phyloP scores from a whole-genome alignment of 2,888 invertebrate species.

The Sinodicranocentrus sp. region DNA sequence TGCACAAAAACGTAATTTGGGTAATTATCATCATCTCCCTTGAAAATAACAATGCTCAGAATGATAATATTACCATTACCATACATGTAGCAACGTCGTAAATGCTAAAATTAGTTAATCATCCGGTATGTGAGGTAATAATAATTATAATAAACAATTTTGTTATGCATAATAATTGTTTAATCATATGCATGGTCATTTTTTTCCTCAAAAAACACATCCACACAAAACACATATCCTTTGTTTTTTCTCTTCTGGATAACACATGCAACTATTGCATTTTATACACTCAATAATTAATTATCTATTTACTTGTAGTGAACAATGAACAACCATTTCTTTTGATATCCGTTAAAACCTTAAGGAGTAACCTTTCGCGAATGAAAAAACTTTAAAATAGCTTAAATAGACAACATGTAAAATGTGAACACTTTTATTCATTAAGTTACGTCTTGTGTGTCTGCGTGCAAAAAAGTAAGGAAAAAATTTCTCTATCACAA shows the following conservation, averaged over 20 bases:
- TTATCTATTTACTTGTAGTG: background rate
- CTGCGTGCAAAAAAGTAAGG: background rate
- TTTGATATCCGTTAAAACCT: background rate
- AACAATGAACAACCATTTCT: slow-evolving; percentile 2
- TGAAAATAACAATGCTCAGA: background rate
- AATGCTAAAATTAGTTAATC: too few relatives aligned
- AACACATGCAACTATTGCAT: background rate
- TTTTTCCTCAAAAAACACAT: too few relatives aligned
- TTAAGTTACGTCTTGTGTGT: background rate
- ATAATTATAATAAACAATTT: too few relatives aligned
- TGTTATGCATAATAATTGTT: too few relatives aligned
- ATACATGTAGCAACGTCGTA: too few relatives aligned
- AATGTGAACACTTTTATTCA: background rate
- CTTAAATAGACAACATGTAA: slow-evolving; percentile 8
- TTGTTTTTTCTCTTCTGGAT: background rate
- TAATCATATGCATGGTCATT: too few relatives aligned
- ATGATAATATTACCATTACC: background rate
- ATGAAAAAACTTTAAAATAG: background rate
- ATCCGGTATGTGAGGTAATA: too few relatives aligned
- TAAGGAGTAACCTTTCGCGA: background rate
- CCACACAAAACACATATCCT: too few relatives aligned
- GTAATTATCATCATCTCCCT: background rate
- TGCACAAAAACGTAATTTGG: slow-evolving; percentile 4
- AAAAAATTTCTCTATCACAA: background rate
- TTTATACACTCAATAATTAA: slow-evolving; percentile 9